Evolutionary conservation across 2,113 vertebrate genomes (phyloP).

Genomic region (Brachypteracias leptosomus): DNA sequence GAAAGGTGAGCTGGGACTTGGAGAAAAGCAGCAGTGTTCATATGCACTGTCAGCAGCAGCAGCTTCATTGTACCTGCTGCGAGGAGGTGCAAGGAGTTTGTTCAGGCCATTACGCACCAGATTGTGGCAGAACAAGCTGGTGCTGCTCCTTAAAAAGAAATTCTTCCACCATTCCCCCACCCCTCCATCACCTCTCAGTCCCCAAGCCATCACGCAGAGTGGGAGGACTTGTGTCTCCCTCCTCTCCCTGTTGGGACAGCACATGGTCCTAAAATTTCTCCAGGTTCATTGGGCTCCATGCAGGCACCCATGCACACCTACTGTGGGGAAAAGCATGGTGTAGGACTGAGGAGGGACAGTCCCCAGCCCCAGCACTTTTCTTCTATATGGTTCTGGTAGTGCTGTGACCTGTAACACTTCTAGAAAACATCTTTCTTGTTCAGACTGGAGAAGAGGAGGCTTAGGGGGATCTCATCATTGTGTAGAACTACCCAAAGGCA

Average conservation of each 20-base stretch:
- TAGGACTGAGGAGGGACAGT: not conserved
- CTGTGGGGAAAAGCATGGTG: not conserved
- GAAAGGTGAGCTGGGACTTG: not conserved
- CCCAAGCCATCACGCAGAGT: rapidly evolving
- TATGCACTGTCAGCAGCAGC: not conserved
- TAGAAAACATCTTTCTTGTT: not conserved
- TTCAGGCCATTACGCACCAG: not conserved
- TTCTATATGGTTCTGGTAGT: not conserved
- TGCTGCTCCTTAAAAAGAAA: not conserved
- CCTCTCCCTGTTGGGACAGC: not conserved
- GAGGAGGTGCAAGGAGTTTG: rapidly evolving
- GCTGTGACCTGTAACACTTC: not conserved
- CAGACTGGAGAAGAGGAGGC: not conserved
- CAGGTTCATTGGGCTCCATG: not conserved
- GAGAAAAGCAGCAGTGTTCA: not conserved
- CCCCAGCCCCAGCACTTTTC: rapidly evolving
- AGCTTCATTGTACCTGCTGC: not conserved
- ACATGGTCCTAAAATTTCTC: not conserved
- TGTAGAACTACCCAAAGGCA: not conserved
- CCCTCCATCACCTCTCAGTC: not conserved
- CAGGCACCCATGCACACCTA: not conserved
- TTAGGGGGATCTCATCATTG: not conserved
- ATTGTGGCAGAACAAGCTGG: not conserved
- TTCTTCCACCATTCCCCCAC: not conserved
- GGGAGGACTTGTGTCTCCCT: not conserved